Percentiles rank a stretch among this genome's conserved stretches.
Conservation (phyloP, 1,140 invertebrate species). For the Drosophila melanogaster region DNA sequence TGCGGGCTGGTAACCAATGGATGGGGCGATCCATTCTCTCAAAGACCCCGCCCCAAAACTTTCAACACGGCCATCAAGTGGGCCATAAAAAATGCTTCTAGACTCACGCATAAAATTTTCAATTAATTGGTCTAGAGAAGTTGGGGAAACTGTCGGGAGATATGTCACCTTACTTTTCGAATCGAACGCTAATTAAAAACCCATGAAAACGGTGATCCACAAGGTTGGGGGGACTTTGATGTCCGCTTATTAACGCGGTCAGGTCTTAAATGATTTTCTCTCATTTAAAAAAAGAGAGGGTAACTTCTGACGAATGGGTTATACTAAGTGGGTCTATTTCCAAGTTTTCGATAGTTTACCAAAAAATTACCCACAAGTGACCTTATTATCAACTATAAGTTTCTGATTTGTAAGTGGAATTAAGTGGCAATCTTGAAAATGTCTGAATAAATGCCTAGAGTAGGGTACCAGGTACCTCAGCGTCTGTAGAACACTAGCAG, state of each 20-base stretch:
- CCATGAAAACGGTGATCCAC: conserved; percentile 50
- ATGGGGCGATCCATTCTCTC: conserved; percentile 3
- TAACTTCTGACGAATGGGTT: background rate
- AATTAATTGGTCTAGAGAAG: conserved; percentile 46
- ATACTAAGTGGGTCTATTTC: background rate
- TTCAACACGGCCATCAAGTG: conserved; percentile 54
- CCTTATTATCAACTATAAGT: too few relatives aligned
- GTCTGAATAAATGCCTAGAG: background rate
- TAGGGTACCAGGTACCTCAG: background rate
- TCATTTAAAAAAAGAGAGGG: background rate
- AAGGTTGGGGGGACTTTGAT: background rate
- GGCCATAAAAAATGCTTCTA: conserved; percentile 62
- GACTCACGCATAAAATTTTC: conserved; percentile 47
- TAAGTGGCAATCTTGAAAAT: too few relatives aligned
- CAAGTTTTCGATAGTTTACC: background rate
- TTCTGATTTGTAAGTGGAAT: background rate
- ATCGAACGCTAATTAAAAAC: conserved; percentile 65
- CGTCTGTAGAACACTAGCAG: background rate
- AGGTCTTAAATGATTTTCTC: conserved; percentile 10
- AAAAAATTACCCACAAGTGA: too few relatives aligned
- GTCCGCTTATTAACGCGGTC: conserved; percentile 27
- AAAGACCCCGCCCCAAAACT: conserved; percentile 18
- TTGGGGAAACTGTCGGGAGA: background rate
- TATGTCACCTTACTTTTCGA: conserved; percentile 45
- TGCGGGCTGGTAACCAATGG: conserved; percentile 35